Percentiles rank a stretch among this genome's conserved stretches.
Evolutionary conservation across 2,888 invertebrate genomes (phyloP).

Genomic region (Tyria jacobaeae): DNA sequence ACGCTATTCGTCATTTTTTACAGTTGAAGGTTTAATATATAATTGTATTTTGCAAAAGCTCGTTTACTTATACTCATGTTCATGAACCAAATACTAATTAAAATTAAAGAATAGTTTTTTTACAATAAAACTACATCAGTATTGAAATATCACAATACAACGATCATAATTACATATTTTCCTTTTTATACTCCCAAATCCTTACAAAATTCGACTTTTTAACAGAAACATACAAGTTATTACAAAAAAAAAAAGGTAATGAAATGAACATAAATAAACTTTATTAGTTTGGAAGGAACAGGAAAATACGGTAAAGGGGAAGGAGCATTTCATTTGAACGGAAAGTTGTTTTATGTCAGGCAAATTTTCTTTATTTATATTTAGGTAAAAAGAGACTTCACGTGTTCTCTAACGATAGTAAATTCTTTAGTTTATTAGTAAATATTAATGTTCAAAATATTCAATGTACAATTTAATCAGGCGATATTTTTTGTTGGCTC

Average conservation of each 20-base stretch:
- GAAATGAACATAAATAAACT: constrained; percentile 63
- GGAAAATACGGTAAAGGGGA: constrained; percentile 65
- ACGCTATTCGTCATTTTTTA: constrained; percentile 36
- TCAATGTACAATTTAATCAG: constrained; percentile 24
- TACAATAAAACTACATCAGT: neutral
- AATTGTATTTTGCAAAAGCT: neutral
- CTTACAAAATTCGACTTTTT: constrained; percentile 19
- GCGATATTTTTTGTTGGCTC: constrained; percentile 30
- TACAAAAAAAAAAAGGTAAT: constrained; percentile 53
- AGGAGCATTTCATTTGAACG: constrained; percentile 63
- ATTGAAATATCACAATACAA: neutral
- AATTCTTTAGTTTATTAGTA: constrained; percentile 52
- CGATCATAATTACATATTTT: neutral
- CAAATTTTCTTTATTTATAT: constrained; percentile 68
- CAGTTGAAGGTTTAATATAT: constrained; percentile 33
- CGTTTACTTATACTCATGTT: neutral
- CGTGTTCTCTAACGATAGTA: constrained; percentile 52
- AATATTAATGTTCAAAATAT: constrained; percentile 28
- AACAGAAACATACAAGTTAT: constrained; percentile 37
- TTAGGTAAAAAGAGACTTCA: constrained; percentile 61
- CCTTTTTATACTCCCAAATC: neutral
- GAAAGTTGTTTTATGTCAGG: constrained; percentile 66
- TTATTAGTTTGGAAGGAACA: constrained; percentile 60
- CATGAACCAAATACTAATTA: neutral
- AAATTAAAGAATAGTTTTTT: neutral